Base-by-base conservation (phyloP, 2,888 invertebrate genomes). In the Coenonympha arcania region DNA sequence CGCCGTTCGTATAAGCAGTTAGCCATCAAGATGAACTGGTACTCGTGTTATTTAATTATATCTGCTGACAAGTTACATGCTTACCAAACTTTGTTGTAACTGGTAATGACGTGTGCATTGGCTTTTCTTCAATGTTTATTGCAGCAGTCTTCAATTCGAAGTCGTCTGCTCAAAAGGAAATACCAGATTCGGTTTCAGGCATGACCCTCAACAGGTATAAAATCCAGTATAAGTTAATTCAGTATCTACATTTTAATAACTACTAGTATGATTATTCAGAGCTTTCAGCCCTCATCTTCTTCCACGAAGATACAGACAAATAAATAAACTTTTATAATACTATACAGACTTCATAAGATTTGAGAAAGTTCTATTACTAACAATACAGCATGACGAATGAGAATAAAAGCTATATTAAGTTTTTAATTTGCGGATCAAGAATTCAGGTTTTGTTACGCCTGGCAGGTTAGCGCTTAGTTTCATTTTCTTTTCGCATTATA, bases 401-500 rank as follows among this genome's bases (percentile, higher is more conserved):
- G 41, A 36, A 24, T 36, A 36, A n/a, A n/a, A n/a, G n/a, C n/a
- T n/a, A n/a, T 8, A 42, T 49, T 52, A 36, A 40, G 18, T 34
- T 41, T n/a, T 48, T 15, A 46, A 46, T 37, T 45, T 31, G 47
- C 33, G 13, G 28, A 46, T 49, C 19, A 41, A 28, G 30, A 42
- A 11, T 42, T 39, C 39, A 30, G 36, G 40, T 41, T 28, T 34
- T 46, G 34, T 30, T 50, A 46, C 31, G 30, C 16, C 28, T n/a
- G 20, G 47, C 31, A 34, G 45, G 28, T 40, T 48, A 37, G 16
- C 42, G 28, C 31, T 61, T 59, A 58, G 62, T 66, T 65, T 71
- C 59, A 55, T 68, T 71, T 68, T 65, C 63, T 66, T 55, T 56
- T 60, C 48, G 34, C 48, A 33, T 52, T 54, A 48, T 47, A 55